Evolutionary conservation across 2,888 invertebrate genomes (phyloP).

Genomic region (Lutraria lutraria): DNA sequence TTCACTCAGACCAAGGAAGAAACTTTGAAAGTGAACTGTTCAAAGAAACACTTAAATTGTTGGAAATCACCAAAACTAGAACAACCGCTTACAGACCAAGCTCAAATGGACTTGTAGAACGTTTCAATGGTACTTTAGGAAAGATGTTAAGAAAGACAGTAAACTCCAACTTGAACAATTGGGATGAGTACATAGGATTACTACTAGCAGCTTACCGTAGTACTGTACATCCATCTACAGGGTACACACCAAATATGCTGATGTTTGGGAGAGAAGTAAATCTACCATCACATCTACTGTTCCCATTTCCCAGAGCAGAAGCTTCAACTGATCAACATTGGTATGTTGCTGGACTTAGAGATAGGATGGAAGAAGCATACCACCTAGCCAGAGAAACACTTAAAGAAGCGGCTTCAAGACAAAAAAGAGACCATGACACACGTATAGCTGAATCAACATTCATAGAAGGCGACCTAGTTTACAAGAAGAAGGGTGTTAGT

Average conservation of each 20-base stretch:
- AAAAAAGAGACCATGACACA: slow-evolving; percentile 43
- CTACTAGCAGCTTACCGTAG: slow-evolving; percentile 32
- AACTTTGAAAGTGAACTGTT: slow-evolving; percentile 41
- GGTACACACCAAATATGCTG: slow-evolving; percentile 52
- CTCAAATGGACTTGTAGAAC: slow-evolving; percentile 49
- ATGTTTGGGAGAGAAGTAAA: slow-evolving; percentile 57
- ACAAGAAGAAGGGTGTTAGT: neutral
- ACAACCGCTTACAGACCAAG: slow-evolving; percentile 44
- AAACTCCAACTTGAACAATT: slow-evolving; percentile 12
- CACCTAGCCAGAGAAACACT: neutral
- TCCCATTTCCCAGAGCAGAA: slow-evolving; percentile 16
- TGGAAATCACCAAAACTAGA: slow-evolving; percentile 45
- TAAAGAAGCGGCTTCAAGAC: neutral
- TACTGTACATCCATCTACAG: slow-evolving; percentile 42
- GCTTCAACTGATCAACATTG: neutral
- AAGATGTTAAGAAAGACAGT: slow-evolving; percentile 19
- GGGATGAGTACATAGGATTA: slow-evolving; percentile 38
- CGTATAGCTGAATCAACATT: slow-evolving; percentile 18
- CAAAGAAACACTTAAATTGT: slow-evolving; percentile 19
- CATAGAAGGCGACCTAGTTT: slow-evolving; percentile 31
- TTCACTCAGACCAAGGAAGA: slow-evolving; percentile 28
- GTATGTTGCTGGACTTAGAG: slow-evolving; percentile 24
- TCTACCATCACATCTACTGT: slow-evolving; percentile 34
- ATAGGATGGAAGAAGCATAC: neutral
- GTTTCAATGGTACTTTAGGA: slow-evolving; percentile 41